Evolutionary conservation across 2,113 vertebrate genomes (phyloP).

Genomic region (Corythornis vintsioides): DNA sequence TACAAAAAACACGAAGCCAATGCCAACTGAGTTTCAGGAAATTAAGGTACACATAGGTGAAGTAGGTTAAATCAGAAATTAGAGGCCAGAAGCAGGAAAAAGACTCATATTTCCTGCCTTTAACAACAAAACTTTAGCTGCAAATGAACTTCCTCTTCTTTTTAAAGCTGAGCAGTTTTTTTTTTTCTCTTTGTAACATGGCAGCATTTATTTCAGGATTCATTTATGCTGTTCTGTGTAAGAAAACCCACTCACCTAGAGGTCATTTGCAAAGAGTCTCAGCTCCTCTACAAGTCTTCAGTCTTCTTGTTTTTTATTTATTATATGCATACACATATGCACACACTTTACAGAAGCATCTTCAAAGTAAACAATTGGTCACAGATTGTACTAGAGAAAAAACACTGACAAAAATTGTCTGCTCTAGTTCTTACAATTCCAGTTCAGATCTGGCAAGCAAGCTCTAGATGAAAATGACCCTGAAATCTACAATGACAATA

Average conservation of each 20-base stretch:
- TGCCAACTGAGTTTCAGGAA: not conserved
- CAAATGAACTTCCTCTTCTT: conserved; percentile 5
- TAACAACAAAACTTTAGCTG: not conserved
- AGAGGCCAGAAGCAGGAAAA: not conserved
- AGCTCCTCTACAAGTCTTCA: not conserved
- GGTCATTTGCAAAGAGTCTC: not conserved
- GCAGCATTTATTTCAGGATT: not conserved
- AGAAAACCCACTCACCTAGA: not conserved
- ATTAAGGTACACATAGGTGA: not conserved
- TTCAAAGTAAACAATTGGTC: not conserved
- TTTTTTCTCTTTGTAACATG: not conserved
- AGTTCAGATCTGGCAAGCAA: not conserved
- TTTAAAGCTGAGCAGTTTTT: not conserved
- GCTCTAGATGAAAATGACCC: not conserved
- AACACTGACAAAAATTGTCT: not conserved
- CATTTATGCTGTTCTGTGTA: not conserved
- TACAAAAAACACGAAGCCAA: not conserved
- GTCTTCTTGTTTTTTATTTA: not conserved
- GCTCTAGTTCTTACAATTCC: not conserved
- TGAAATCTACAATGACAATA: not conserved
- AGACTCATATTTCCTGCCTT: not conserved
- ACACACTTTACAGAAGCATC: not conserved
- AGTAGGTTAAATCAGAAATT: not conserved
- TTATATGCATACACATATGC: not conserved
- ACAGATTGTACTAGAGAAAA: not conserved